Conservation (phyloP, 2,888 invertebrate genomes). For the Auanema freiburgensis region DNA sequence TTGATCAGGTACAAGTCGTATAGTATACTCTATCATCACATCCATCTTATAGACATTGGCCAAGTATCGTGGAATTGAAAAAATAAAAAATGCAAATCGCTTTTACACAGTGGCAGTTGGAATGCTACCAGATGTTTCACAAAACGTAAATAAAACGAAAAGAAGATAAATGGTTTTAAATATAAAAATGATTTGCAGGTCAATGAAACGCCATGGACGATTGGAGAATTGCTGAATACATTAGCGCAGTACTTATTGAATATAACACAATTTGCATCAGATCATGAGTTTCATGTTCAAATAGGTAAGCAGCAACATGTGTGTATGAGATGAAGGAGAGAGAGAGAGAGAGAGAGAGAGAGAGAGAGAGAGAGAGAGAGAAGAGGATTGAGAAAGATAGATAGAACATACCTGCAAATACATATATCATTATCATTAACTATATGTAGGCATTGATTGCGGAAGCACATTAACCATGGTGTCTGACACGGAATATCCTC, state of each 20-base stretch:
- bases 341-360: background rate
- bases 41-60: constrained; percentile 24
- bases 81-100: constrained; percentile 56
- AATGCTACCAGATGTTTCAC: constrained; percentile 54
- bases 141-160: constrained; percentile 43
- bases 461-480: constrained; percentile 56
- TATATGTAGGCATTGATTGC: constrained; percentile 52
- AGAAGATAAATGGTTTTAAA: background rate
- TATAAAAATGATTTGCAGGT: constrained; percentile 30
- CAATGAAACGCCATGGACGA: constrained; percentile 60
- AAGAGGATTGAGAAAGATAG: background rate
- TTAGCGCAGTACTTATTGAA: constrained; percentile 52
- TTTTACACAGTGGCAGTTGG: constrained; percentile 61
- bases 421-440: background rate
- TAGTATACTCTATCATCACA: background rate
- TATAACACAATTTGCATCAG: constrained; percentile 47
- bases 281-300: constrained; percentile 55
- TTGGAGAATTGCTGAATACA: constrained; percentile 58
- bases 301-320: constrained; percentile 39
- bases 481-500: constrained; percentile 52
- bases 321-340: background rate
- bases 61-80: constrained; percentile 53
- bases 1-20: constrained; percentile 35
- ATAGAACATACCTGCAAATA: background rate
- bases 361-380: background rate